These are phyloP conservation scores for Apodemia duryi DNA, from an alignment of 2,888 invertebrate genomes.

Conservation along the genomic window DNA sequence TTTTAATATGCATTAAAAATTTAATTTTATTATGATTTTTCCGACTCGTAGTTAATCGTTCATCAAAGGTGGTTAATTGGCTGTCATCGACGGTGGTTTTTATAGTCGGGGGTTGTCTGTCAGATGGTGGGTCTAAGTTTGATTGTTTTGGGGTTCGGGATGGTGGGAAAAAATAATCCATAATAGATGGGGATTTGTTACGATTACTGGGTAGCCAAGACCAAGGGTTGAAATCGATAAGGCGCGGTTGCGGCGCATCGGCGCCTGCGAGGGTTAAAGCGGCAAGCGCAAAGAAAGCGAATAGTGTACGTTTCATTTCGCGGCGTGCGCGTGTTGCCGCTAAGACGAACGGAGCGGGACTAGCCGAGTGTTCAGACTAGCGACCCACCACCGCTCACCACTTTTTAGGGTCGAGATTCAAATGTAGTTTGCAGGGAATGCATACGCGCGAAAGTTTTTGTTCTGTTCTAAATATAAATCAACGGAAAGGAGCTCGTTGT, in stretches of 20 bases:
- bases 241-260: slow-evolving; percentile 61
- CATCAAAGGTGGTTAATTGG: slow-evolving; percentile 37
- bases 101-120: slow-evolving; percentile 53
- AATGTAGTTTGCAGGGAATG: slow-evolving; percentile 36
- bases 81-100: slow-evolving; percentile 51
- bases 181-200: slow-evolving; percentile 68
- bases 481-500: slow-evolving; percentile 12
- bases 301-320: slow-evolving; percentile 61
- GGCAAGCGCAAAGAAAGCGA: slow-evolving; percentile 63
- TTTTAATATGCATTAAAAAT: too few species aligned
- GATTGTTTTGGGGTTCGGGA: slow-evolving; percentile 75
- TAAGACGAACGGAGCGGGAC: slow-evolving; percentile 69
- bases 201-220: slow-evolving; percentile 67
- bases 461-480: slow-evolving; percentile 21
- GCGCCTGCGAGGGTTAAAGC: slow-evolving; percentile 46
- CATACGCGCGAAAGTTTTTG: slow-evolving; percentile 35
- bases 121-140: slow-evolving; percentile 63
- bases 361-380: slow-evolving; percentile 55
- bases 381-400: slow-evolving; percentile 54
- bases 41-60: slow-evolving; percentile 49
- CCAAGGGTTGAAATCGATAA: slow-evolving; percentile 71
- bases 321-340: slow-evolving; percentile 69
- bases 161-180: slow-evolving; percentile 75
- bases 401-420: slow-evolving; percentile 50
- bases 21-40: slow-evolving; percentile 65